Evolutionary conservation across 2,797 vertebrate genomes (phyloP).

Genomic region (Clarias platycephalus): DNA sequence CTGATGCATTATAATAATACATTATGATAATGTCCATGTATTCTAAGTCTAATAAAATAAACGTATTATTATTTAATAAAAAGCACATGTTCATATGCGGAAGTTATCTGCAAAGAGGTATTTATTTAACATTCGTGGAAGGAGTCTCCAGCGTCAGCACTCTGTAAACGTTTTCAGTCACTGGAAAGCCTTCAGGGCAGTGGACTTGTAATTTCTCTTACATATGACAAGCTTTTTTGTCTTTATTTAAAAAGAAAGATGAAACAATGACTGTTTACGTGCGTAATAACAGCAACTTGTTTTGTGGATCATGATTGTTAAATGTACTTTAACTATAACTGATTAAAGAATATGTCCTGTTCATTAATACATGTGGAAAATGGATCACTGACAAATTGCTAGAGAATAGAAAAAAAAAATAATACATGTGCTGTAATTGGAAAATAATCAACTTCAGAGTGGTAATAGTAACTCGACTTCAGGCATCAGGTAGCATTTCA

Average conservation of each 20-base stretch:
- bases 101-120: background rate
- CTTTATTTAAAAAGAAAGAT: background rate
- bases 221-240: background rate
- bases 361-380: background rate
- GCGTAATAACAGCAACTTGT: background rate
- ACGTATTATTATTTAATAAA: background rate
- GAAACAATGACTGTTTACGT: background rate
- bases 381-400: background rate
- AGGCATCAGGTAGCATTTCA: background rate
- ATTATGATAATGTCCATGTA: background rate
- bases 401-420: no score
- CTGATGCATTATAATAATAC: background rate
- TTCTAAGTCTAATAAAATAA: background rate
- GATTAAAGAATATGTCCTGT: background rate
- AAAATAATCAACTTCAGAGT: background rate
- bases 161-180: background rate
- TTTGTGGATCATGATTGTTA: background rate
- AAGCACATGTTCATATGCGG: background rate
- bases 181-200: background rate
- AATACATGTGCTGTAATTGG: background rate
- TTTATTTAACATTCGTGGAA: background rate
- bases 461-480: background rate
- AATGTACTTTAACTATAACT: background rate
- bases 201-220: background rate
- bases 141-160: background rate